A percentile compares a stretch with the other conserved stretches of the same genome.
phyloP scores from a whole-genome alignment of 1,140 invertebrate species.

The Eubasilissa regina region DNA sequence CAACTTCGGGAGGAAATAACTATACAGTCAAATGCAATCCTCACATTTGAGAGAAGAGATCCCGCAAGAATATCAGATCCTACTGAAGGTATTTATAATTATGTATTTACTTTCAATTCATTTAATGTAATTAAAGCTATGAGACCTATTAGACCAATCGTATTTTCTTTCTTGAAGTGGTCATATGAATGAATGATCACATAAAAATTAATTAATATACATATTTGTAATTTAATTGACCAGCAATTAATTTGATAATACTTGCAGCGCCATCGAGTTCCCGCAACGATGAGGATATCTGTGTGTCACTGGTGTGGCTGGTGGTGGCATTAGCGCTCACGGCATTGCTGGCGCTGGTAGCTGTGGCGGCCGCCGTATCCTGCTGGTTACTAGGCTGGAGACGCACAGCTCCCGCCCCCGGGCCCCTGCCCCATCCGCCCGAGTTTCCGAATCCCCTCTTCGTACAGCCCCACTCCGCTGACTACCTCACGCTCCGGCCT shows the following conservation, averaged over 20 bases:
- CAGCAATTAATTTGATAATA: background rate
- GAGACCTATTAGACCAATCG: too few relatives aligned
- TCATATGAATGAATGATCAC: too few relatives aligned
- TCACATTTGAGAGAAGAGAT: conserved; percentile 90
- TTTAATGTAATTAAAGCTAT: too few relatives aligned
- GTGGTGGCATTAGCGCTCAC: conserved; percentile 94
- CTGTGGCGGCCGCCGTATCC: conserved; percentile 93
- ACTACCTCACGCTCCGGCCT: conserved; percentile 73
- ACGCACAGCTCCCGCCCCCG: conserved; percentile 86
- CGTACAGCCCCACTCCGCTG: conserved; percentile 85
- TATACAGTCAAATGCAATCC: conserved; percentile 92
- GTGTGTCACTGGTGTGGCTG: conserved; percentile 93
- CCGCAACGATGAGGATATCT: conserved; percentile 85
- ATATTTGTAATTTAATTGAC: background rate
- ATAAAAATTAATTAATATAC: background rate
- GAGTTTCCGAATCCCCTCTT: conserved; percentile 96
- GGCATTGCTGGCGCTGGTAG: conserved; percentile 90
- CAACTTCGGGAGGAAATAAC: conserved; percentile 93
- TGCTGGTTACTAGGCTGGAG: conserved; percentile 96
- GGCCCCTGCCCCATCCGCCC: conserved; percentile 92
- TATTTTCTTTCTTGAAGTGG: too few relatives aligned
- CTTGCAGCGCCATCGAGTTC: conserved; percentile 56
- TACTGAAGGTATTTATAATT: conserved; percentile 75
- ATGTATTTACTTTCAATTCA: background rate
- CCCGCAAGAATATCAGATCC: conserved; percentile 74